phyloP scores from a whole-genome alignment of 2,113 vertebrate species.

The Thalassarche chlororhynchos region DNA sequence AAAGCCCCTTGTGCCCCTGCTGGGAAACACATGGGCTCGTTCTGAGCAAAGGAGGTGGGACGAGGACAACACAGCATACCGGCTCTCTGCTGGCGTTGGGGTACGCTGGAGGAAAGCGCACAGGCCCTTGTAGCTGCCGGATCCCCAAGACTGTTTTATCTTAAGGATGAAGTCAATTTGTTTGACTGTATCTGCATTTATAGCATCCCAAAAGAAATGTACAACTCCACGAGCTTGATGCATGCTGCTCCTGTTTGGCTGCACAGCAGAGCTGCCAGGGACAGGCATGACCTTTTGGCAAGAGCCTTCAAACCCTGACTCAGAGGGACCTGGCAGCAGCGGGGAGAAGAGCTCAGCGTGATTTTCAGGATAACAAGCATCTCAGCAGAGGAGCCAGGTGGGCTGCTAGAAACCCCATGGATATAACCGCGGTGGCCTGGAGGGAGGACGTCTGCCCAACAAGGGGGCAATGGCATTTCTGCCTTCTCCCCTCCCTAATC shows the following conservation, averaged over 20 bases:
- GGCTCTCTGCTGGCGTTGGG: not conserved
- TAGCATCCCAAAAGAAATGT: not conserved
- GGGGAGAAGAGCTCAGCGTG: not conserved
- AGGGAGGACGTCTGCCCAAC: not conserved
- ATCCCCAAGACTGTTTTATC: not conserved
- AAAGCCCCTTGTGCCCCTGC: not conserved
- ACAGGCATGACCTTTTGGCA: not conserved
- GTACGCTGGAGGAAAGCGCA: rapidly evolving
- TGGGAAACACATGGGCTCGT: not conserved
- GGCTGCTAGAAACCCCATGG: not conserved
- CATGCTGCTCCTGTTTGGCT: not conserved
- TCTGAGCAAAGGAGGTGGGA: not conserved
- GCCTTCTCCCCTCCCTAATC: not conserved
- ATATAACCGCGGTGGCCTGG: rapidly evolving
- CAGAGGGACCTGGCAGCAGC: not conserved
- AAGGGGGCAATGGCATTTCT: not conserved
- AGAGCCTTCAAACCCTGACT: not conserved
- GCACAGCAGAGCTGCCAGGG: not conserved
- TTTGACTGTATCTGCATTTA: not conserved
- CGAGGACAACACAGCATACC: not conserved
- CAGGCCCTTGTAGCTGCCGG: not conserved
- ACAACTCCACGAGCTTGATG: not conserved
- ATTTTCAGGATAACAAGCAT: not conserved
- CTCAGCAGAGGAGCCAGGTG: not conserved
- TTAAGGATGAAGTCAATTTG: not conserved